Conservation (phyloP, 2,888 invertebrate genomes). For the Eristalinus aeneus region DNA sequence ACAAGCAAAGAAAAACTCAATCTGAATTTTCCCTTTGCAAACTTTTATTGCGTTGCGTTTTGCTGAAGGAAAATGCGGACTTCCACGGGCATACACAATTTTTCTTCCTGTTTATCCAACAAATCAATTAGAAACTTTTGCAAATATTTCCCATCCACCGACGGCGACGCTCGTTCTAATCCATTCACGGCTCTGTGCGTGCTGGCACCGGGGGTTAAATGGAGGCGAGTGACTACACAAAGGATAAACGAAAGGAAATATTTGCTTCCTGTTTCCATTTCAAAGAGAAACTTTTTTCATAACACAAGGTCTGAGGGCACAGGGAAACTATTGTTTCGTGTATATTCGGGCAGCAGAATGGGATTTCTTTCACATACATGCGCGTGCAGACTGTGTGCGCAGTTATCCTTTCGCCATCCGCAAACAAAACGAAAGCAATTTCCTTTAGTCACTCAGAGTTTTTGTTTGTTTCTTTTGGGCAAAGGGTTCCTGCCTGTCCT, state of each 20-base stretch:
- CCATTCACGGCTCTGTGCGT: not conserved
- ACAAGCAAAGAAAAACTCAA: not conserved
- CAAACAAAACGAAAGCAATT: conserved; percentile 46
- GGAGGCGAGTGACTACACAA: conserved; percentile 45
- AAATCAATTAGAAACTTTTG: conserved; percentile 70
- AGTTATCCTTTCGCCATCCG: conserved; percentile 21
- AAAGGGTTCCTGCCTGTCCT: conserved; percentile 19
- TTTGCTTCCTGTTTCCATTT: conserved; percentile 65
- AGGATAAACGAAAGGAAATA: conserved; percentile 67
- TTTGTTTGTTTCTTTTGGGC: conserved; percentile 2
- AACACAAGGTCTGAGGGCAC: conserved; percentile 19
- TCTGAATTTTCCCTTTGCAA: conserved; percentile 10
- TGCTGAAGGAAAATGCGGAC: not conserved
- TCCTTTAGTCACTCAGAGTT: conserved; percentile 16
- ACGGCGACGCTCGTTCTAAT: not conserved
- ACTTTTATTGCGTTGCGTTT: conserved; percentile 26
- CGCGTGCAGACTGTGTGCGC: not conserved
- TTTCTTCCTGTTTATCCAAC: conserved; percentile 55
- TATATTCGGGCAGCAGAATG: not conserved
- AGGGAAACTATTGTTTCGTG: conserved; percentile 20
- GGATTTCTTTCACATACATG: not conserved
- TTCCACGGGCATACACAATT: conserved; percentile 44
- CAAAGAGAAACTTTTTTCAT: conserved; percentile 28
- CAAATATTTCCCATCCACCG: conserved; percentile 34
- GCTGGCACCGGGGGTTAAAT: not conserved